These are phyloP conservation scores for Passer domesticus DNA, from an alignment of 2,113 vertebrate species.

Conservation along the genomic window DNA sequence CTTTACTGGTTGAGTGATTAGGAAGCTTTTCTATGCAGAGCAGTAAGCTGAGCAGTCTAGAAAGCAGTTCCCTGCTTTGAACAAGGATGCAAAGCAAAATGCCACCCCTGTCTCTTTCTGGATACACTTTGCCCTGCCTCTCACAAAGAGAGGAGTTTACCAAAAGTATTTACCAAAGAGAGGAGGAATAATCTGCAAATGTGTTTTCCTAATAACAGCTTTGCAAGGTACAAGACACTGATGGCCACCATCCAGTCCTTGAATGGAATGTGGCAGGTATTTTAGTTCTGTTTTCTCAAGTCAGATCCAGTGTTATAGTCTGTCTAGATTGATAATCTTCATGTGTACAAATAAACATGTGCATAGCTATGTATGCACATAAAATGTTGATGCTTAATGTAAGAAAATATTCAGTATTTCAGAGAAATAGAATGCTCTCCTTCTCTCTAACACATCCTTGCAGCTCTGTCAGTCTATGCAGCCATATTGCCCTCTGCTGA, in stretches of 20 bases:
- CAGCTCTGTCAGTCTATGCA: not conserved
- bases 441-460: not conserved
- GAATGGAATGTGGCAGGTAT: not conserved
- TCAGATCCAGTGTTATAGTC: not conserved
- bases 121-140: not conserved
- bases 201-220: not conserved
- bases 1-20: not conserved
- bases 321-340: not conserved
- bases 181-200: not conserved
- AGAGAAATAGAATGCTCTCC: not conserved
- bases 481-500: slow-evolving; percentile 30
- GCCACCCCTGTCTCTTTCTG: not conserved
- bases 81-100: not conserved
- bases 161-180: not conserved
- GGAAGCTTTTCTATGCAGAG: not conserved
- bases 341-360: not conserved
- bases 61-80: not conserved
- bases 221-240: not conserved
- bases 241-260: not conserved
- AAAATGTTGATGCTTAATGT: not conserved
- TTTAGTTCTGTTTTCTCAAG: not conserved
- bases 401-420: not conserved
- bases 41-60: not conserved
- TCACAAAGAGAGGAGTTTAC: not conserved
- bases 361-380: not conserved